Evolutionary conservation across 1,140 invertebrate genomes (phyloP).

Genomic region (Melitaea cinxia): DNA sequence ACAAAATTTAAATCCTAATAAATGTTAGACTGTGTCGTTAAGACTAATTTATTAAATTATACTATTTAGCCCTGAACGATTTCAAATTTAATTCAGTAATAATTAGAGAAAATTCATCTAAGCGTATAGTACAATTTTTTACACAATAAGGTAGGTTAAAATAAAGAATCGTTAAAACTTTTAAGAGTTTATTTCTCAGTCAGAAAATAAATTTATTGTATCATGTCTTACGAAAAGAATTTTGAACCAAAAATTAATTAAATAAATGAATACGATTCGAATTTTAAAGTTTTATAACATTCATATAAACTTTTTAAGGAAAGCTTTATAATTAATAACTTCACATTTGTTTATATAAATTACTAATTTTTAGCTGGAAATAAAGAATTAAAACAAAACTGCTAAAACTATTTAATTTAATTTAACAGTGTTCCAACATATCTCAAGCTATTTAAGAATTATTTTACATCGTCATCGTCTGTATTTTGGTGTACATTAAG

Average conservation of each 20-base stretch:
- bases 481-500: no score
- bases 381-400: no score
- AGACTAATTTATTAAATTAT: constrained; percentile 16
- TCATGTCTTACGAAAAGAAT: not conserved
- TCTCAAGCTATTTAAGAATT: not conserved
- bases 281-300: not conserved
- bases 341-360: no score
- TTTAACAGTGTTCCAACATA: no score
- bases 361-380: no score
- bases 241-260: not conserved
- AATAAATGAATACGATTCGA: not conserved
- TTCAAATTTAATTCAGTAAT: constrained; percentile 15
- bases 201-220: constrained; percentile 6
- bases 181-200: constrained; percentile 1
- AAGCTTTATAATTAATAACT: no score
- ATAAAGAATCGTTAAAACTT: constrained; percentile 25
- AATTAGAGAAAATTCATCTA: not conserved
- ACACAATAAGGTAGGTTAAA: constrained; percentile 13
- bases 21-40: not conserved
- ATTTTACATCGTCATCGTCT: constrained; percentile 7
- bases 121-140: constrained; percentile 19
- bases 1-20: not conserved
- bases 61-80: constrained; percentile 8
- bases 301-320: not conserved
- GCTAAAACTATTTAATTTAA: no score